Evolutionary conservation across 2,888 invertebrate genomes (phyloP), one percentile per base, ranked within the genome.

Genomic region (Polietes domitor): DNA sequence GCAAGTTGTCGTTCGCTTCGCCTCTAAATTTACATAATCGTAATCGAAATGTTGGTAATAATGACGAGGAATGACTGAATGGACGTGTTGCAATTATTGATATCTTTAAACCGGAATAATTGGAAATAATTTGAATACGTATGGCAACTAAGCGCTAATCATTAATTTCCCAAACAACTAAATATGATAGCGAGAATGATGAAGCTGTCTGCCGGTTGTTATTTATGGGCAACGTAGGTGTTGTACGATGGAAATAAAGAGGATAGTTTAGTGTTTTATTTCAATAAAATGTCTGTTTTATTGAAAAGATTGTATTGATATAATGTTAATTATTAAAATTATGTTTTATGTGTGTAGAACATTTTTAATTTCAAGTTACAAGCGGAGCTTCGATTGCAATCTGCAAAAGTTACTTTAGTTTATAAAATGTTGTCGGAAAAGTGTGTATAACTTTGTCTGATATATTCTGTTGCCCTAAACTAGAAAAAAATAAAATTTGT

Each of bases 91-190:
- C 74, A 77, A 9, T 47, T 28, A 71, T 28, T 71, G 65, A 53
- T n/a, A 19, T 28, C 26, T 68, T 68, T 19, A 43, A 77, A 61
- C 73, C 73, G 81, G 78, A 65, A 75, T 75, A 75, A 74, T 75
- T 75, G 43, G 41, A 78, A 78, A 50, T 71, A 68, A 53, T 82
- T 71, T 24, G 24, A 21, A 78, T 65, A 37, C 50, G 61, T 75
- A 41, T 82, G 26, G 32, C 58, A 53, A 19, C 53, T 10, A 19
- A 50, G 50, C 17, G 19, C 2, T 9, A 19, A 53, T 53, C 21
- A 21, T 7, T 53, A 21, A 53, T 53, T 5, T 21, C 24, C 9
- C 9, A 53, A 53, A 21, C 53, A 53, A 10, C 1, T 53, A 53
- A 58, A 58, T 24, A 24, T 15, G 26, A 24, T 26, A 58, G 12